Base-by-base conservation (phyloP, 2,797 vertebrate species). In the Sylvia borin region DNA sequence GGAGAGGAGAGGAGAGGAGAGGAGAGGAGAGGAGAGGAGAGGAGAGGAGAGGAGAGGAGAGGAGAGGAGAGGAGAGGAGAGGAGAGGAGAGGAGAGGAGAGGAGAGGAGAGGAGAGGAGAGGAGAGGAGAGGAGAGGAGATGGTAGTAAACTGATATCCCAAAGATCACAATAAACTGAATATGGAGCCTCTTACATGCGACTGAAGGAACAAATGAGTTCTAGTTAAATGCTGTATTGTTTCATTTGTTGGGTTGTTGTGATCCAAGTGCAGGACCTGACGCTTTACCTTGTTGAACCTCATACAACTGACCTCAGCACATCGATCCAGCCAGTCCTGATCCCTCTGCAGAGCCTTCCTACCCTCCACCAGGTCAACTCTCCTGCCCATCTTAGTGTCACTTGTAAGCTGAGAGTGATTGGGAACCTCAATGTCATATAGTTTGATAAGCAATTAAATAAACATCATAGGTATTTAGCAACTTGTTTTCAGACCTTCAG, bases 351-450 rank as follows among this genome's bases (percentile, higher is more conserved):
- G 34, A 48, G 10, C 31, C 26, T 71, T 51, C 21, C 42, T 55
- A 16, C 14, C 16, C 31, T 70, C 34, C 27, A 53, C 38, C 13
- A 53, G n/a, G 32, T 32, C 12, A 13, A 72, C 14, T 16, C 50
- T 29, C 19, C 50, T 27, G 10, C 8, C 12, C 17, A 34, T 27
- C 15, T 57, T 36, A 31, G 16, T 43, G 58, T 19, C 0, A 0
- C 24, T 18, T 57, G 43, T 32, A n/a, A 87, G 22, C 36, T 36
- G 32, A 70, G 57, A 54, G 15, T 55, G 31, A 42, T 43, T 15
- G 32, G 51, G 20, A 67, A 29, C 45, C 22, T 14, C 4, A 87
- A 51, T 48, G 4, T 16, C 38, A 32, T 24, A 16, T 18, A 45
- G 2, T 22, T 75, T 78, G 21, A 60, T 24, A 65, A 19, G 5